Evolutionary conservation across 2,113 vertebrate species (phyloP).

Genomic region (Prunella himalayana): DNA sequence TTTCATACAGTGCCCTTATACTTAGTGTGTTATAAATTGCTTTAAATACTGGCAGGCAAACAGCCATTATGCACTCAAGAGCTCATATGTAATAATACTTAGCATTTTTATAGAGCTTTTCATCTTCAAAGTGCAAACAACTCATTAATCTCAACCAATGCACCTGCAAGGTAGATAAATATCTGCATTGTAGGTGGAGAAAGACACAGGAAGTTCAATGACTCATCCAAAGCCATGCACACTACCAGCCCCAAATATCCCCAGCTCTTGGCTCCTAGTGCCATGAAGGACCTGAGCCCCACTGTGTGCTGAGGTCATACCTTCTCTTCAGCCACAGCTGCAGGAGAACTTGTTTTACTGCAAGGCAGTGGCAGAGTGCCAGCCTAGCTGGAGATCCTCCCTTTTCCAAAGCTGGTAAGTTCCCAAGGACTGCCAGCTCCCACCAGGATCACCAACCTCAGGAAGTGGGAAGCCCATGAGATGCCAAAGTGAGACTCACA

Average conservation of each 20-base stretch:
- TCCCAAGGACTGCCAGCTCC: background rate
- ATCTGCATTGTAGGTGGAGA: background rate
- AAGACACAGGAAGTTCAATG: background rate
- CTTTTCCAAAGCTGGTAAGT: rapidly evolving
- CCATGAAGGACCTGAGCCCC: background rate
- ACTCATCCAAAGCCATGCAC: background rate
- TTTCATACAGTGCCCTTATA: background rate
- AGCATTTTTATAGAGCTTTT: slow-evolving; percentile 63
- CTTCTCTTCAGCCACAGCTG: background rate
- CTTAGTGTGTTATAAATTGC: background rate
- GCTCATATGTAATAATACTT: slow-evolving; percentile 42
- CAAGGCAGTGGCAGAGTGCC: rapidly evolving
- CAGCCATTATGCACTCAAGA: slow-evolving; percentile 51
- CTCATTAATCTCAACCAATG: slow-evolving; percentile 42
- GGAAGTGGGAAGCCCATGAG: background rate
- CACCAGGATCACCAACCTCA: background rate
- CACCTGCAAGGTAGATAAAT: slow-evolving; percentile 31
- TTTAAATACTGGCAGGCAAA: slow-evolving; percentile 33
- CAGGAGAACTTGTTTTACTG: background rate
- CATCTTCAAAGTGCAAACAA: slow-evolving; percentile 57
- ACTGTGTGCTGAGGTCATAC: background rate
- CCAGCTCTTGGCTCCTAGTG: background rate
- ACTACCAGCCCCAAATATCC: background rate
- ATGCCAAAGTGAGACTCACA: background rate
- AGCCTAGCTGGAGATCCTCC: background rate